Conservation (phyloP, 1,140 invertebrate species). For the Heliconius congener region DNA sequence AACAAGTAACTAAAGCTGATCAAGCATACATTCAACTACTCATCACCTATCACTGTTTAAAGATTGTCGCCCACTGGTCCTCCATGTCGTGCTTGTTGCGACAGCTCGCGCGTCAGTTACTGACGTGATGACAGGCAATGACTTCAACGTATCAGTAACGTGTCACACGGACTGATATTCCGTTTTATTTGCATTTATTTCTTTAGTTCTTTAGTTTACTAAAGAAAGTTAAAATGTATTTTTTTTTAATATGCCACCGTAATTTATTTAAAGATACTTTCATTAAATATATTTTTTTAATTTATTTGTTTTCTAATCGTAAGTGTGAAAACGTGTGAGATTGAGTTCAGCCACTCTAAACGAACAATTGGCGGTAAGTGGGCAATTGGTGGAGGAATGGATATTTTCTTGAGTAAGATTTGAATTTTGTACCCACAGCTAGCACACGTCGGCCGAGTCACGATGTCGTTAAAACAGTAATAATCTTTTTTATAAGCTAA, state of each 20-base stretch:
- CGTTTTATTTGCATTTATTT: background rate
- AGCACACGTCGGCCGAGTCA: background rate
- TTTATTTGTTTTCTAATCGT: no score
- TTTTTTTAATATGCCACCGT: no score
- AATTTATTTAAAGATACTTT: no score
- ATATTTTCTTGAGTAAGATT: no score
- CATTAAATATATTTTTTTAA: no score
- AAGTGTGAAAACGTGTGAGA: no score
- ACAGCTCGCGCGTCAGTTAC: conserved; percentile 1
- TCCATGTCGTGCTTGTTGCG: background rate
- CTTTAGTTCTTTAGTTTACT: background rate
- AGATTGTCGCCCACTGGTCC: background rate
- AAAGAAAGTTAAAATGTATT: no score
- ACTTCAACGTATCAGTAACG: background rate
- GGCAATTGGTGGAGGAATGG: no score
- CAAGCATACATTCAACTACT: background rate
- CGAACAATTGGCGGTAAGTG: no score
- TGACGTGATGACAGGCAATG: background rate
- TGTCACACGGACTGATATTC: background rate
- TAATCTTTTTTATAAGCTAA: background rate
- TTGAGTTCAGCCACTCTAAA: no score
- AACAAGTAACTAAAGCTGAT: background rate
- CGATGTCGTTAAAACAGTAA: background rate
- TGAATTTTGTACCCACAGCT: no score
- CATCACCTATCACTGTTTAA: background rate